Evolutionary conservation across 2,113 vertebrate species (phyloP), one percentile per base, ranked within the genome.

Genomic region (Callopanchax toddi): DNA sequence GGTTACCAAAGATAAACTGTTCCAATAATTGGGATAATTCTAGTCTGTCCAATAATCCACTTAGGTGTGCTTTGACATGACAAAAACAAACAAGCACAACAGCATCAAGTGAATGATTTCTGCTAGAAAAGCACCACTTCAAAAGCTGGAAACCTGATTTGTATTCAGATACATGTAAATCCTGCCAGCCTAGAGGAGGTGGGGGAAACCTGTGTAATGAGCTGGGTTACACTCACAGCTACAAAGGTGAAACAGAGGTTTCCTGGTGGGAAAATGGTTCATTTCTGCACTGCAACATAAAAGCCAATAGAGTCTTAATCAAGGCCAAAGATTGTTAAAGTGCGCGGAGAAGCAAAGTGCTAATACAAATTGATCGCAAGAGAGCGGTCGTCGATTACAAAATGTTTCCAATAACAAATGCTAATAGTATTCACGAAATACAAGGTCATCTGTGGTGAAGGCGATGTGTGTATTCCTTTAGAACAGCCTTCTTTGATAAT

Each of bases 161-260:
- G 48, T 83, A 87, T 89, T 86, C 68, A 86, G 79, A 84, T 85
- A 43, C 54, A 83, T 82, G 65, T 65, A 81, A 86, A 90, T 83
- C 87, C 69, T 60, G 44, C 5, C 3, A 49, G 61, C 49, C 53
- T 48, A 37, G 46, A 55, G 49, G 54, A 58, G 52, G 29, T 11
- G 26, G 34, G n/a, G 40, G 49, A 18, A 67, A 46, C 29, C 55
- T 61, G 64, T 42, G 74, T 85, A 82, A 86, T 84, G 85, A 88
- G 77, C 70, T 51, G 74, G 67, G 60, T 83, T 76, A 78, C 59
- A 74, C 73, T 66, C 67, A 32, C 67, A 67, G 71, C 59, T 71
- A 54, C 10, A 79, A 50, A 87, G 87, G 76, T 90, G 76, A 88
- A 81, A 54, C 60, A 11, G 79, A 83, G 76, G 67, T 78, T 67